phyloP scores from a whole-genome alignment of 2,797 vertebrate genomes.

The Siniperca scherzeri region DNA sequence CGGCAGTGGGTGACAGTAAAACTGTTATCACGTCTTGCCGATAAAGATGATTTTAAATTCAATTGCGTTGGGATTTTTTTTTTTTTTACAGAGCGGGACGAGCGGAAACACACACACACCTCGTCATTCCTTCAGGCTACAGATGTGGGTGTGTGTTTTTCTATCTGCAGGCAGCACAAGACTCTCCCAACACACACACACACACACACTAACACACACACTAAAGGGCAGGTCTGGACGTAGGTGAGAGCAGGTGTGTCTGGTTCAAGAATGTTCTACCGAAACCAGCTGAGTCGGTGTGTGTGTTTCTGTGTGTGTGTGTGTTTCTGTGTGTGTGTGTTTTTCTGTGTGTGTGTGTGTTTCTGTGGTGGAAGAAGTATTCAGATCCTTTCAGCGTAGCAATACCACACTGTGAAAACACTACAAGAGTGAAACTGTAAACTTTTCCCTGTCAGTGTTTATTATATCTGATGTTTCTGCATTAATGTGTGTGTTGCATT shows the following conservation, averaged over 20 bases:
- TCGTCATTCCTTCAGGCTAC: background rate
- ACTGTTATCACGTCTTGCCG: background rate
- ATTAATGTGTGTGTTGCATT: too few species aligned
- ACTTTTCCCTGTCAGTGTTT: too few species aligned
- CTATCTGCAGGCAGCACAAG: conserved; percentile 30
- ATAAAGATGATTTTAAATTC: background rate
- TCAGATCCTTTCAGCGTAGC: background rate
- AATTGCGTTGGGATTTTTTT: background rate
- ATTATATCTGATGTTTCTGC: too few species aligned
- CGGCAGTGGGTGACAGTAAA: background rate
- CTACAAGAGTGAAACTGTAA: background rate
- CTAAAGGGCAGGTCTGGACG: conserved; percentile 50
- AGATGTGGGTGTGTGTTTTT: conserved; percentile 48
- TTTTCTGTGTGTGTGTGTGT: background rate
- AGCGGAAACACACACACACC: conserved; percentile 7
- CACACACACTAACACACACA: conserved; percentile 2
- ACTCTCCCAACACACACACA: background rate
- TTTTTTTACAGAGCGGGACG: background rate
- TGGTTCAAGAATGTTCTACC: conserved; percentile 59
- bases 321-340: background rate
- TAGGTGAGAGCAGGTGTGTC: conserved; percentile 61
- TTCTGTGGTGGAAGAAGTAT: background rate
- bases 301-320: background rate
- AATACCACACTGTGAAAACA: background rate
- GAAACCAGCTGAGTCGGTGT: conserved; percentile 48